Evolutionary conservation across 2,888 invertebrate genomes (phyloP).

Genomic region (Dryobotodes eremita): DNA sequence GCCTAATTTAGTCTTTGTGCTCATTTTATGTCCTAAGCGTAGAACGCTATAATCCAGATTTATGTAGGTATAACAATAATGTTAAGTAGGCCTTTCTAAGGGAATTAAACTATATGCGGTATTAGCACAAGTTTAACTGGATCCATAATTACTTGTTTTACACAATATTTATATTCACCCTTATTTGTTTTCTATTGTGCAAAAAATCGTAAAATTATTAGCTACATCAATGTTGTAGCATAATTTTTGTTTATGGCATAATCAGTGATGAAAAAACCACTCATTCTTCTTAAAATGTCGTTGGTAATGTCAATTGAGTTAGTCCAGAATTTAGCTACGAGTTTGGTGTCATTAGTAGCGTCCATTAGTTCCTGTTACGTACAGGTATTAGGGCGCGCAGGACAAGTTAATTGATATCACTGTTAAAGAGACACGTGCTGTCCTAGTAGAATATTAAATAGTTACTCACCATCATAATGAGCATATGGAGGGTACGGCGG

Average conservation of each 20-base stretch:
- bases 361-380: not conserved
- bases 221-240: not conserved
- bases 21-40: slow-evolving; percentile 28
- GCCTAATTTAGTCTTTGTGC: slow-evolving; percentile 42
- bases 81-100: not conserved
- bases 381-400: not conserved
- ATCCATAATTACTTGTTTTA: not conserved
- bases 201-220: not conserved
- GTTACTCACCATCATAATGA: slow-evolving; percentile 86
- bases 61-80: not conserved
- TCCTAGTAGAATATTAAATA: not conserved
- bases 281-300: not conserved
- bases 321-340: not conserved
- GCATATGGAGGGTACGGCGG: slow-evolving; percentile 88
- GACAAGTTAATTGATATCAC: not conserved
- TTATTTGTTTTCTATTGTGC: not conserved
- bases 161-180: not conserved
- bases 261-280: not conserved
- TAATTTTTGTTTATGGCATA: not conserved
- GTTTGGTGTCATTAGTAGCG: not conserved
- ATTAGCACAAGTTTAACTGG: not conserved
- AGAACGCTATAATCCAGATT: not conserved
- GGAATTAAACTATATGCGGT: not conserved
- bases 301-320: not conserved
- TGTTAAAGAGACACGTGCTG: not conserved